A percentile compares a stretch with the other conserved stretches of the same genome.
Conservation (phyloP, 37 sponge, comb jelly and placozoan species). For the Agelas oroides region DNA sequence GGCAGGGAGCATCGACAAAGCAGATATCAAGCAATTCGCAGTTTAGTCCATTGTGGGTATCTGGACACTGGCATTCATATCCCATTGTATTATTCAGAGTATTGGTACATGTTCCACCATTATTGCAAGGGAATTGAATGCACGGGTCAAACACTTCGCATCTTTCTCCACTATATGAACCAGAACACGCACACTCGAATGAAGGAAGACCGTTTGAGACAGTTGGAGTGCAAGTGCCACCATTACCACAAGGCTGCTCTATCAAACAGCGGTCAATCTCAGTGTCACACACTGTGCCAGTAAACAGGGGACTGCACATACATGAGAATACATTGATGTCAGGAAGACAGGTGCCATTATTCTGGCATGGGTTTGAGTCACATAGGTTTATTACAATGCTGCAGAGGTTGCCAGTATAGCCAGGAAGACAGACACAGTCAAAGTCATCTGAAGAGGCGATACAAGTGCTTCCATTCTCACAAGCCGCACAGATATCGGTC, state of each 20-base stretch:
- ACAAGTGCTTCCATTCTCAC: constrained; percentile 8
- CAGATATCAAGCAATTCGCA: constrained; percentile 37
- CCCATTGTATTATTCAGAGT: constrained; percentile 8
- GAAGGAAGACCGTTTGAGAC: background rate
- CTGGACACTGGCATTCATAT: constrained; percentile 52
- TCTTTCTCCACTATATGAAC: constrained; percentile 42
- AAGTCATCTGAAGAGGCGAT: constrained; percentile 8
- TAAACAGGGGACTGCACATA: constrained; percentile 51
- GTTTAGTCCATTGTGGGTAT: constrained; percentile 29
- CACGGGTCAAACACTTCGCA: constrained; percentile 26
- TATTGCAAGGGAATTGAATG: constrained; percentile 38
- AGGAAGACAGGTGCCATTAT: constrained; percentile 62
- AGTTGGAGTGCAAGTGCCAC: constrained; percentile 12
- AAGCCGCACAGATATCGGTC: background rate
- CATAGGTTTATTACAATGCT: constrained; percentile 67
- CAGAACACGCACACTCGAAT: constrained; percentile 50
- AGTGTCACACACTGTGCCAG: constrained; percentile 48
- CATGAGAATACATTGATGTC: constrained; percentile 52
- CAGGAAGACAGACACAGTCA: constrained; percentile 45
- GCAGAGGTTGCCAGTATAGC: constrained; percentile 63
- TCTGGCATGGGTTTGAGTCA: constrained; percentile 28
- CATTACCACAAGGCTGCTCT: constrained; percentile 50
- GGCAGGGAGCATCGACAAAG: constrained; percentile 22
- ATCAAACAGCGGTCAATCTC: constrained; percentile 26
- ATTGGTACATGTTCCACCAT: constrained; percentile 45